phyloP scores from a whole-genome alignment of 2,797 vertebrate species.

The Miichthys miiuy region DNA sequence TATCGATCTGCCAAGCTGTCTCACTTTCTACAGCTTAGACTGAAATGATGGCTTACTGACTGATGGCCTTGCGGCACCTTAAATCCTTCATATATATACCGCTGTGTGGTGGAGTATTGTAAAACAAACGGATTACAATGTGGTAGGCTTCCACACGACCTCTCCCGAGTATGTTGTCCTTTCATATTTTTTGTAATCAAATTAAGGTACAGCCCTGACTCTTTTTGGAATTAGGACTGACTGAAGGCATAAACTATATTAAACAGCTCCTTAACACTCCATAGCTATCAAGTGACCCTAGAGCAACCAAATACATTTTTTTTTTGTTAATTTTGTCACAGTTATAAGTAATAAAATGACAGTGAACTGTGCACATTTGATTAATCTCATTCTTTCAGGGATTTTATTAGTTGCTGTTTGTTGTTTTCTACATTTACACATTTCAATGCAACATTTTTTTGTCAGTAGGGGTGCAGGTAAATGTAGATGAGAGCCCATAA shows the following conservation, averaged over 20 bases:
- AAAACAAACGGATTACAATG: constrained; percentile 35
- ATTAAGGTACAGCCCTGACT: constrained; percentile 1
- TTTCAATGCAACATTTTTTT: neutral
- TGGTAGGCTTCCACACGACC: neutral
- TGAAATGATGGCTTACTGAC: constrained; percentile 70
- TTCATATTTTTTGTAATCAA: constrained; percentile 36
- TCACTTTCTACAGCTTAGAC: constrained; percentile 67
- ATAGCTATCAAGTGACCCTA: neutral
- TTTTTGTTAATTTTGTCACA: constrained; percentile 8
- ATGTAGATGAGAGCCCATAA: neutral
- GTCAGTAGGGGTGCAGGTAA: neutral
- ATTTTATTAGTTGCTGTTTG: neutral
- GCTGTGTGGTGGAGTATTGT: constrained; percentile 11
- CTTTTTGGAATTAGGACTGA: constrained; percentile 26
- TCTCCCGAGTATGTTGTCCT: constrained; percentile 10
- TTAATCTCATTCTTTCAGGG: neutral
- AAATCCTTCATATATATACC: constrained; percentile 29
- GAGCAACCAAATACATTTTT: constrained; percentile 3
- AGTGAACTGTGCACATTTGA: neutral
- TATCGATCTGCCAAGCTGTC: constrained; percentile 75
- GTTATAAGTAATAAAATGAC: neutral
- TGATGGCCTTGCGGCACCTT: constrained; percentile 35
- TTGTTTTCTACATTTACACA: constrained; percentile 7
- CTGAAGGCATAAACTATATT: constrained; percentile 12
- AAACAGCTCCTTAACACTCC: constrained; percentile 6